Evolutionary conservation across 2,797 vertebrate genomes (phyloP), one percentile per base, ranked within the genome.

Genomic region (Lutjanus campechanus): DNA sequence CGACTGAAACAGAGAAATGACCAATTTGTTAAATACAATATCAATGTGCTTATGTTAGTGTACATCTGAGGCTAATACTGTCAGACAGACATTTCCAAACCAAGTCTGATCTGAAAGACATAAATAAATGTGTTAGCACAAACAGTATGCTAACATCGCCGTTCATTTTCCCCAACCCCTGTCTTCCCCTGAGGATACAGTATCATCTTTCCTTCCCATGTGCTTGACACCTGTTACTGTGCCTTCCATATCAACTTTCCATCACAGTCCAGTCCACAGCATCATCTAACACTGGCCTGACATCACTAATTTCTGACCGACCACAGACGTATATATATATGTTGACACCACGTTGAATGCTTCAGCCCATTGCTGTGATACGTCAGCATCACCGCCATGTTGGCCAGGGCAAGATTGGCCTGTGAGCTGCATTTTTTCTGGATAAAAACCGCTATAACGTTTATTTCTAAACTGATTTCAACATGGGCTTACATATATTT

Each of bases 151-250:
- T 58, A 22, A 67, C 8, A 20, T 19, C n/a, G 40, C 36, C 10
- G 29, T 58, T 73, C 7, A 50, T 88, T 79, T 68, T 74, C 63
- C 65, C 73, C 13, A 15, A 51, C 41, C 79, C 47, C 64, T 29
- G 19, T 63, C 69, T 29, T 53, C 64, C 86, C 73, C 47, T 53
- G 59, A 49, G 82, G 75, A 85, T 11, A 49, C n/a, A 70, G 76
- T 84, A 68, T 87, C 74, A 74, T 76, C 65, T 85, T 79, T 82
- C 80, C 25, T 74, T 69, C 54, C 72, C 66, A 56, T 74, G 79
- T 72, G 72, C 59, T 29, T 62, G 76, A 89, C 91, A 94, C 89
- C 88, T 94, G 92, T 90, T 89, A 71, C 77, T 68, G 22, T 12
- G 44, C 56, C 59, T 70, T 59, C 5, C 43, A 50, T 79, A 86